phyloP scores from a whole-genome alignment of 1,140 invertebrate species.

The Steinernema feltiae region DNA sequence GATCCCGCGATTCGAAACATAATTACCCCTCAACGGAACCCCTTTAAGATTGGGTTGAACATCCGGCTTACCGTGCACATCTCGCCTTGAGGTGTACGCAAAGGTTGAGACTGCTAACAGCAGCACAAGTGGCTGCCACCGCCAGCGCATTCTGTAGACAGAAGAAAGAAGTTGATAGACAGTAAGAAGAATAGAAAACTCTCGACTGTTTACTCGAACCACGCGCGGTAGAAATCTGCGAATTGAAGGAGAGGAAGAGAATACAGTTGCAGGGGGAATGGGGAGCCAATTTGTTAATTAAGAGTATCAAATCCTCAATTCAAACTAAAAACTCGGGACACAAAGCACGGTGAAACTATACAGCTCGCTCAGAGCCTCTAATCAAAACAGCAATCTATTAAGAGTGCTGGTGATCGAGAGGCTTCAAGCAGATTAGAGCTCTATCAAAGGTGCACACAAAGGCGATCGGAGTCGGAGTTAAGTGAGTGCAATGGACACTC shows the following conservation, averaged over 20 bases:
- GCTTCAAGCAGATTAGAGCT: neutral
- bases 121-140: neutral
- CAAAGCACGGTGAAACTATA: neutral
- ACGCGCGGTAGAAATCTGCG: no score
- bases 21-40: no score
- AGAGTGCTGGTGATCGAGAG: neutral
- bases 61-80: conserved; percentile 7
- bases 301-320: no score
- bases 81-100: conserved; percentile 8
- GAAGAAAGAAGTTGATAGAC: neutral
- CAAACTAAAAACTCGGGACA: no score
- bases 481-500: neutral
- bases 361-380: neutral
- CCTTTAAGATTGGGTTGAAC: neutral
- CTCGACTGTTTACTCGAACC: conserved; percentile 3
- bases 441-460: conserved; percentile 1
- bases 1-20: neutral
- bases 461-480: neutral
- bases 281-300: no score
- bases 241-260: neutral
- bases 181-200: neutral
- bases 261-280: no score
- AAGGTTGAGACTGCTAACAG: conserved; percentile 13
- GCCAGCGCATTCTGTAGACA: conserved; percentile 1
- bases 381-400: neutral